Evolutionary conservation across 2,888 invertebrate species (phyloP).

Genomic region (Eupithecia inturbata): DNA sequence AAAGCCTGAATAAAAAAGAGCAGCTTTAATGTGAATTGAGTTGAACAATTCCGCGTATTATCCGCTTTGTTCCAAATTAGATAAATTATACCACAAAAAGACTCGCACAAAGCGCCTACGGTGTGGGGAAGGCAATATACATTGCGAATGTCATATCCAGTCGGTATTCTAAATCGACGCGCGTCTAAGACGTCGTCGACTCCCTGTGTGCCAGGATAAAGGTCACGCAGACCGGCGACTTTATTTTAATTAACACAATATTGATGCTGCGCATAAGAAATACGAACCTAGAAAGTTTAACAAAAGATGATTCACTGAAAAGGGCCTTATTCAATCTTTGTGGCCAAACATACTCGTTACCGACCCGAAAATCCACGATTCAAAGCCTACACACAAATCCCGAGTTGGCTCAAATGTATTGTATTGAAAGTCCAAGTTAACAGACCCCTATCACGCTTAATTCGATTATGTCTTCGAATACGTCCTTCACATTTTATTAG

Average conservation of each 20-base stretch:
- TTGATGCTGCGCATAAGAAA: background rate
- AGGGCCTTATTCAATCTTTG: conserved; percentile 7
- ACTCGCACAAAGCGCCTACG: conserved; percentile 66
- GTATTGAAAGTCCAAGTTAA: conserved; percentile 13
- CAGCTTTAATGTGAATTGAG: conserved; percentile 52
- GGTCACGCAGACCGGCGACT: conserved; percentile 41
- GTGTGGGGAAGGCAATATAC: conserved; percentile 71
- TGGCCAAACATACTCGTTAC: conserved; percentile 11
- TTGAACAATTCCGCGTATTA: conserved; percentile 61
- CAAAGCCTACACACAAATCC: conserved; percentile 1
- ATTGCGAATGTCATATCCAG: conserved; percentile 76
- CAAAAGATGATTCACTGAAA: conserved; percentile 14
- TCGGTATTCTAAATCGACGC: conserved; percentile 71
- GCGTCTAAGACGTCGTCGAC: conserved; percentile 58
- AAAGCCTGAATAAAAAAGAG: conserved; percentile 42
- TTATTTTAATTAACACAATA: conserved; percentile 3
- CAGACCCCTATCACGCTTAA: conserved; percentile 3
- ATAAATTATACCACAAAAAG: conserved; percentile 78
- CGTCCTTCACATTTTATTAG: background rate
- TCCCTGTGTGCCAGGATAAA: conserved; percentile 44
- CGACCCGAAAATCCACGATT: conserved; percentile 3
- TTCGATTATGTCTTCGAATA: background rate
- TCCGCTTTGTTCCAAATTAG: conserved; percentile 76
- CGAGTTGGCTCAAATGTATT: background rate
- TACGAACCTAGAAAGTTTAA: background rate